A percentile compares a stretch with the other conserved stretches of the same genome.
Evolutionary conservation across 1,140 invertebrate species (phyloP).

Genomic region (Ceratosolen solmsi): DNA sequence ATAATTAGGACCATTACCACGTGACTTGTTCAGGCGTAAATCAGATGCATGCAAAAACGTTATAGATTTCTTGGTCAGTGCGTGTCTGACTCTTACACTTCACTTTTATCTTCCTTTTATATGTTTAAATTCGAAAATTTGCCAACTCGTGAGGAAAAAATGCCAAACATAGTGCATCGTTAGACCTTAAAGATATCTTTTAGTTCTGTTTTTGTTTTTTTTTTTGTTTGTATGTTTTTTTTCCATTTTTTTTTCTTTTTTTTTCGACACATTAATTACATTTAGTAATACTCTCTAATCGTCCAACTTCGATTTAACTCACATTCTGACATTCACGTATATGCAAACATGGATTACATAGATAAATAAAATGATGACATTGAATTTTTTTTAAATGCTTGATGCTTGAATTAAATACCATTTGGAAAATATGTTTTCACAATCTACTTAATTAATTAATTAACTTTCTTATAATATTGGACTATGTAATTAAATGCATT

Average conservation of each 20-base stretch:
- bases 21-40: slow-evolving; percentile 24
- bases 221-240: too few relatives aligned
- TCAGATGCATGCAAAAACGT: background rate
- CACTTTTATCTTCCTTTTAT: background rate
- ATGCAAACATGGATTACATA: background rate
- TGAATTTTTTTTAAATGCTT: background rate
- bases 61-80: background rate
- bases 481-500: background rate
- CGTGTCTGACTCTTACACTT: background rate
- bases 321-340: background rate
- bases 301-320: background rate
- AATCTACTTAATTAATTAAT: too few relatives aligned
- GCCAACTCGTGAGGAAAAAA: background rate
- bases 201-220: background rate
- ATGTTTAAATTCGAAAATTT: background rate
- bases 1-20: slow-evolving; percentile 31
- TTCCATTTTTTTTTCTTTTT: background rate
- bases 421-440: background rate
- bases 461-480: too few relatives aligned
- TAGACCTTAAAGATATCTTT: slow-evolving; percentile 17
- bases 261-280: background rate
- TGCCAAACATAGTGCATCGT: background rate
- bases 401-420: background rate
- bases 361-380: background rate
- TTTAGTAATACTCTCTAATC: too few relatives aligned